Evolutionary conservation across 2,888 invertebrate species (phyloP), one percentile per base, ranked within the genome.

Genomic region (Euzetes globulus): DNA sequence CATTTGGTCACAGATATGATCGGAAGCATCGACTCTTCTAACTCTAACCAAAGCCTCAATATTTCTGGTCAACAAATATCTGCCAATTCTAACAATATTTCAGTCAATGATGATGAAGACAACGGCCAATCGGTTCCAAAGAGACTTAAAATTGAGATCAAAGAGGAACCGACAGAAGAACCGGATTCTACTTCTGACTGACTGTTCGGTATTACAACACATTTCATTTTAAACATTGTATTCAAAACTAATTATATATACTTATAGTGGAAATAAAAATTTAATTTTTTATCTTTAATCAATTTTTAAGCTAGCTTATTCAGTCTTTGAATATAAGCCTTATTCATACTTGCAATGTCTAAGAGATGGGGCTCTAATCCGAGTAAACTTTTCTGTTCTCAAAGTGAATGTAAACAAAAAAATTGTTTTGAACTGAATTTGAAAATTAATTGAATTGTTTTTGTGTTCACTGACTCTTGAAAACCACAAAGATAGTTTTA

Each of bases 1-100:
- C 17, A 70, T 25, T 11, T 70, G 22, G 25, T 70, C 19, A 0
- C 5, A 1, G 47, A 70, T 15, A 22, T 70, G 19, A 25, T 70
- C 47, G 33, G 33, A 9, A 37, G 11, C 37, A 1, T 17, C 7
- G 25, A 25, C 7, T 13, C n/a, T n/a, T n/a, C 22, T 5, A 55
- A 55, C 22, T 2, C 22, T 5, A 55, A 13, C 29, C 60, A 27
- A 27, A 27, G 6, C 4, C n/a, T 33, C 2, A n/a, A n/a, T n/a
- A n/a, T 9, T 65, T 65, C 65, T 41, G 33, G 41, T 65, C 37
- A 65, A 41, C 65, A 65, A 68, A 68, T n/a, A 11, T n/a, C 15
- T 17, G 19, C 11, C 37, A 37, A 65, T 19, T 7, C 7, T 19
- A 4, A 7, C 2, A 5, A n/a, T n/a, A 11, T 4, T n/a, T n/a